Base-by-base conservation (phyloP, 2,113 vertebrate genomes). In the Salvelinus alpinus region DNA sequence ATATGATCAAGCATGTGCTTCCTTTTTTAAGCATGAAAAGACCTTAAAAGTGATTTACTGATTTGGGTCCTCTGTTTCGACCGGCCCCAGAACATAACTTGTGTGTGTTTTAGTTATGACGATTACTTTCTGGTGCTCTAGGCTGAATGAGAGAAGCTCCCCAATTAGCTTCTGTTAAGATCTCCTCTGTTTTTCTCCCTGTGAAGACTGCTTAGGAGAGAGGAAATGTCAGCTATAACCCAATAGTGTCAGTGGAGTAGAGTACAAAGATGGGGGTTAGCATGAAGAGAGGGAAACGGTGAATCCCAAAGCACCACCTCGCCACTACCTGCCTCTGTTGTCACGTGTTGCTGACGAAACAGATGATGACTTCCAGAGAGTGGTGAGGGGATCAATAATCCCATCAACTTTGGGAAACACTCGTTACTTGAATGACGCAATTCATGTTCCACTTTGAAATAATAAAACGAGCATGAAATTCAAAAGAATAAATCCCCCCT, bases 161-260 rank as follows among this genome's bases (percentile, higher is more conserved):
- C 76, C n/a, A 77, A 54, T 54, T 54, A 16, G 8, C 8, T 44
- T 44, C 9, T 82, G 71, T 80, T 31, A 12, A 7, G 82, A 76
- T 54, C 64, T 66, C 83, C 64, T 73, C 81, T 74, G 78, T 77
- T 81, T 77, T 73, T 1, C 66, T 44, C 80, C 68, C 64, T 70
- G 67, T 77, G 78, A 29, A 70, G 16, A 14, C 4, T 54, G 14
- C 48, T 54, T 54, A 16, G 16, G 14, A 4, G 14, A 44, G 48
- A 54, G 48, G 48, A 54, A 18, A 14, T 13, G 48, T 14, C 16
- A 54, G 48, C 3, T 9, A 16, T 16, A 18, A 16, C 16, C 48
- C 48, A 18, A 78, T 84, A 87, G 78, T 78, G 75, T 11, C 31
- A 68, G 86, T 87, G 87, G 88, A 2, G 38, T 44, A 2, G 86